Evolutionary conservation across 1,140 invertebrate species (phyloP).

Genomic region (Dendrolimus punctatus): DNA sequence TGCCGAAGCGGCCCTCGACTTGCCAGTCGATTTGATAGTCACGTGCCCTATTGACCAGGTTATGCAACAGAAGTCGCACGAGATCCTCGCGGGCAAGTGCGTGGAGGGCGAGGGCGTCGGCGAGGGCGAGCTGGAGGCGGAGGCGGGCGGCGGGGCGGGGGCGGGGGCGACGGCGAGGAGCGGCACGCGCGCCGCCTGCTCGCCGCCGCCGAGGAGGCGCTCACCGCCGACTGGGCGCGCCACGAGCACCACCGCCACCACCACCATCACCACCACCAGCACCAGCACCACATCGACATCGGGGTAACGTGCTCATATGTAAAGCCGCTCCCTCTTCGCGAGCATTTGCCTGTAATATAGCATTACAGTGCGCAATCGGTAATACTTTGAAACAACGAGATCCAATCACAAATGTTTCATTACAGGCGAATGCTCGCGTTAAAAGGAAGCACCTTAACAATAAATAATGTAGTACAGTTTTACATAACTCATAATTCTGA

Average conservation of each 20-base stretch:
- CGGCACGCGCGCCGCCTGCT: constrained; percentile 48
- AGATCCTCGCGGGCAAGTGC: constrained; percentile 60
- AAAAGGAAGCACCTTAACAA: no score
- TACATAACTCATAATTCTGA: no score
- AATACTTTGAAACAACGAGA: no score
- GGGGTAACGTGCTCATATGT: constrained; percentile 8
- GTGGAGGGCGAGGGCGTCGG: constrained; percentile 20
- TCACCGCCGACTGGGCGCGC: constrained; percentile 39
- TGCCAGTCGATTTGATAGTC: no score
- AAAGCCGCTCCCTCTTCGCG: not conserved
- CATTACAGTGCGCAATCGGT: no score
- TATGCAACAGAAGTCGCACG: constrained; percentile 69
- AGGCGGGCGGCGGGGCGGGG: constrained; percentile 18
- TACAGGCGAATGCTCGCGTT: no score
- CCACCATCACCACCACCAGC: constrained; percentile 26
- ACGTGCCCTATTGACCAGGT: constrained; percentile 28
- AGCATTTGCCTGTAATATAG: not conserved
- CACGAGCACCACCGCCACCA: constrained; percentile 22
- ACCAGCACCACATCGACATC: constrained; percentile 23
- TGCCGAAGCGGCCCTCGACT: no score
- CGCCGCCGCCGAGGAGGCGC: constrained; percentile 56
- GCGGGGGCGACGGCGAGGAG: constrained; percentile 32
- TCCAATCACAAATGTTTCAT: no score
- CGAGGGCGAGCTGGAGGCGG: constrained; percentile 15
- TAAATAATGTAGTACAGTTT: no score